Conservation (phyloP, 2,797 vertebrate species). For the Graptemys geographica region DNA sequence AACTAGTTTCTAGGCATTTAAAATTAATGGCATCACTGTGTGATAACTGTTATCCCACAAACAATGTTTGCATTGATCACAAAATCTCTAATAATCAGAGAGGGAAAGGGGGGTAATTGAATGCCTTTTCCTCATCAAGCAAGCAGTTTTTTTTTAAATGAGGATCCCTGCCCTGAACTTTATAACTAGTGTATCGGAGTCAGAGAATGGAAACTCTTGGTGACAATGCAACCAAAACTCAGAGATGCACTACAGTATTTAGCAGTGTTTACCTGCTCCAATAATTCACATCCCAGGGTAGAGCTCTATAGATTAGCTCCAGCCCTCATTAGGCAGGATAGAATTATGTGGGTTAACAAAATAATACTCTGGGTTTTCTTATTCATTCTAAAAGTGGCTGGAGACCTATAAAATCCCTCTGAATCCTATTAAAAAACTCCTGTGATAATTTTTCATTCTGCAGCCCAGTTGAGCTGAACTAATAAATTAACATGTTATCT, state of each 20-base stretch:
- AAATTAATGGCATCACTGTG: neutral
- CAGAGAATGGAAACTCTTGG: constrained; percentile 11
- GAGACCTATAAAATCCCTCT: constrained; percentile 80
- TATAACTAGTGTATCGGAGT: constrained; percentile 18
- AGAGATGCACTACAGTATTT: constrained; percentile 44
- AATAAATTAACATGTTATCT: constrained; percentile 79
- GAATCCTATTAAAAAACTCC: constrained; percentile 79
- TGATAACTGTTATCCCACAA: neutral
- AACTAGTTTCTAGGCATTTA: neutral
- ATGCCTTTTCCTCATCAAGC: neutral
- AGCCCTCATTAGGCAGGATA: constrained; percentile 76
- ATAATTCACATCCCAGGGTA: constrained; percentile 72
- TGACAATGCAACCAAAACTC: constrained; percentile 26
- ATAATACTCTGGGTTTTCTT: constrained; percentile 73
- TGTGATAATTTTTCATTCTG: constrained; percentile 74
- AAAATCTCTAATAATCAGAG: neutral
- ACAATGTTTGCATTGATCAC: neutral
- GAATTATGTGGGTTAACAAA: constrained; percentile 79
- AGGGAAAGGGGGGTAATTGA: neutral
- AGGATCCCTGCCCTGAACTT: constrained; percentile 36
- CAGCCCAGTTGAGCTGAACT: constrained; percentile 75
- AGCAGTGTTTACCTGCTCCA: constrained; percentile 75
- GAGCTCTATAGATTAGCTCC: constrained; percentile 63
- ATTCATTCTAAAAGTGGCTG: constrained; percentile 79
- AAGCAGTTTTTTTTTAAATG: constrained; percentile 24